Evolutionary conservation across 53 echinoderm and acorn worm genomes (phyloP).

Genomic region (Zoroaster sp.): DNA sequence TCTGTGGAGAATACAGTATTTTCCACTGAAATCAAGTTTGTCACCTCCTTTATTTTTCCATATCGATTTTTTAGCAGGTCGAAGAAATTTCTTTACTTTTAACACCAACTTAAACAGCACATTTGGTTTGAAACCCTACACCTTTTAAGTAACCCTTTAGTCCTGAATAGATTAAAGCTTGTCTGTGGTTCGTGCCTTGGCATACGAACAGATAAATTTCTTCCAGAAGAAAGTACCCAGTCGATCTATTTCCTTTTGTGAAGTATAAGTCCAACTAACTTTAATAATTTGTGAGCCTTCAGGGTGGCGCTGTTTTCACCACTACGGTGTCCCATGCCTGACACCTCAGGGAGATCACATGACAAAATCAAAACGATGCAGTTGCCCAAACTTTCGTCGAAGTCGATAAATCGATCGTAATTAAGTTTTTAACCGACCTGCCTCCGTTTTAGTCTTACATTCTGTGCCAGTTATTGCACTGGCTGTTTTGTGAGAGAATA

Average conservation of each 20-base stretch:
- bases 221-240: neutral
- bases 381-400: neutral
- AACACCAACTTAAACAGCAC: neutral
- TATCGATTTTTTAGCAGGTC: neutral
- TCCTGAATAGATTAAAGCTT: neutral
- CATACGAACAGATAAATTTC: neutral
- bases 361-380: slow-evolving; percentile 13
- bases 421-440: neutral
- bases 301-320: neutral
- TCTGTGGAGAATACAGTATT: neutral
- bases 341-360: slow-evolving; percentile 12
- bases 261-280: neutral
- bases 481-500: neutral
- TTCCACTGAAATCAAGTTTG: neutral
- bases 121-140: neutral
- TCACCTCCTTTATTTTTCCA: neutral
- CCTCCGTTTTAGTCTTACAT: neutral
- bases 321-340: slow-evolving; percentile 17
- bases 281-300: neutral
- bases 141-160: neutral
- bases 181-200: slow-evolving; percentile 13
- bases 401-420: slow-evolving; percentile 24
- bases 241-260: neutral
- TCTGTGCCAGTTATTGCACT: neutral
- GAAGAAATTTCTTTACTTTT: neutral